Evolutionary conservation across 2,113 vertebrate species (phyloP).

Genomic region (Muntiacus reevesi): DNA sequence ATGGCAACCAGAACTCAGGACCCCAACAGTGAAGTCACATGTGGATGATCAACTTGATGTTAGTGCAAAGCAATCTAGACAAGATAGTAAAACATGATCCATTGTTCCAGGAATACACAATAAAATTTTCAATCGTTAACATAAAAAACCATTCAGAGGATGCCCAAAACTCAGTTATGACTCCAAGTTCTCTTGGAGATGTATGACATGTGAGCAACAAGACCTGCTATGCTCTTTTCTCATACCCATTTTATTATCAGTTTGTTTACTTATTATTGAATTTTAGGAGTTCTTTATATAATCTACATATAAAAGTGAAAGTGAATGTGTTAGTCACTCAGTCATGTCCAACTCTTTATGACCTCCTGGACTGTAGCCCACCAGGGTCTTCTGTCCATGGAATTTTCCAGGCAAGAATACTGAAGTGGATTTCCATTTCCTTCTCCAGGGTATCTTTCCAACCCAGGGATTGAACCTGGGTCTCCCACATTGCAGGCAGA

Average conservation of each 20-base stretch:
- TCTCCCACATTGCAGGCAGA: background rate
- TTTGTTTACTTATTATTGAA: background rate
- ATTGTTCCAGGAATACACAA: background rate
- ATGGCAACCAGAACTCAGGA: background rate
- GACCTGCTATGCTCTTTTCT: background rate
- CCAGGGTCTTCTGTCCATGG: background rate
- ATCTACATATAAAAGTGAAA: background rate
- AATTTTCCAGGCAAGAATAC: background rate
- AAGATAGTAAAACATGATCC: background rate
- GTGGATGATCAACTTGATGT: background rate
- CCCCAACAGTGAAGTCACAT: background rate
- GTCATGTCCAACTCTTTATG: background rate
- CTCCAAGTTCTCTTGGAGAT: background rate
- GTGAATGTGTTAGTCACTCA: background rate
- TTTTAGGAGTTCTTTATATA: slow-evolving; percentile 6
- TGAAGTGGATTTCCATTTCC: background rate
- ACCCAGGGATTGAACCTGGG: background rate
- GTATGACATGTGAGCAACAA: background rate
- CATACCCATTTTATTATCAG: background rate
- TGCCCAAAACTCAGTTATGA: background rate
- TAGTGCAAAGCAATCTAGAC: background rate
- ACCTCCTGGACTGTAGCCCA: background rate
- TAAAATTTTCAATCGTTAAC: background rate
- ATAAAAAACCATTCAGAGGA: background rate
- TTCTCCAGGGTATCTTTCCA: background rate